A percentile compares a stretch with the other conserved stretches of the same genome.
Evolutionary conservation across 1,140 invertebrate species (phyloP).

Genomic region (Dreissena polymorpha): DNA sequence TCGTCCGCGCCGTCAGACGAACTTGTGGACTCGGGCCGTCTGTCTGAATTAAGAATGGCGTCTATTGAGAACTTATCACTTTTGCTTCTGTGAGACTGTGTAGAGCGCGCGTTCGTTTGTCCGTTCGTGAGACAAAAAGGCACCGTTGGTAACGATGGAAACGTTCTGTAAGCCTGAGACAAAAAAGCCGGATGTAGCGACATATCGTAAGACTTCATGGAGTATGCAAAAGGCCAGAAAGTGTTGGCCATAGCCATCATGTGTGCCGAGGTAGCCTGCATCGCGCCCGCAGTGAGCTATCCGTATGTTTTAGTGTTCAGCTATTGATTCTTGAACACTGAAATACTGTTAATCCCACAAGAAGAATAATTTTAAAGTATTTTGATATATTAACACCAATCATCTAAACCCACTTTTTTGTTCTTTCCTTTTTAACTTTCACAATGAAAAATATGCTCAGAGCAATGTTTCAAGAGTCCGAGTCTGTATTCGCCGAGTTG

Average conservation of each 20-base stretch:
- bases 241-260: slow-evolving; percentile 47
- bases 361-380: too few species aligned
- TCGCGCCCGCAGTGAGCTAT: not conserved
- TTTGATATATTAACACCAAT: too few species aligned
- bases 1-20: slow-evolving; percentile 25
- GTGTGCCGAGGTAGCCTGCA: slow-evolving; percentile 37
- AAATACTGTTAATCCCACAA: too few species aligned
- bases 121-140: not conserved
- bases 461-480: too few species aligned
- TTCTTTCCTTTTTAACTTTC: too few species aligned
- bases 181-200: slow-evolving; percentile 42
- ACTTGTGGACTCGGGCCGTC: slow-evolving; percentile 30
- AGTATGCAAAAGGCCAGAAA: slow-evolving; percentile 43
- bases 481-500: too few species aligned
- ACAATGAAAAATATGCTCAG: too few species aligned
- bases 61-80: slow-evolving; percentile 51
- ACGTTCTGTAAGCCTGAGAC: slow-evolving; percentile 36
- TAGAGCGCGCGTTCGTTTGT: not conserved
- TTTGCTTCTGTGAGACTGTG: not conserved
- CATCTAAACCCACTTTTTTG: too few species aligned
- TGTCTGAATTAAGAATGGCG: slow-evolving; percentile 40
- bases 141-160: slow-evolving; percentile 30
- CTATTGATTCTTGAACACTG: too few species aligned
- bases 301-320: too few species aligned
- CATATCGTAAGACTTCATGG: slow-evolving; percentile 43